These are phyloP conservation scores for Channa argus DNA, from an alignment of 2,113 vertebrate genomes.

Conservation along the genomic window DNA sequence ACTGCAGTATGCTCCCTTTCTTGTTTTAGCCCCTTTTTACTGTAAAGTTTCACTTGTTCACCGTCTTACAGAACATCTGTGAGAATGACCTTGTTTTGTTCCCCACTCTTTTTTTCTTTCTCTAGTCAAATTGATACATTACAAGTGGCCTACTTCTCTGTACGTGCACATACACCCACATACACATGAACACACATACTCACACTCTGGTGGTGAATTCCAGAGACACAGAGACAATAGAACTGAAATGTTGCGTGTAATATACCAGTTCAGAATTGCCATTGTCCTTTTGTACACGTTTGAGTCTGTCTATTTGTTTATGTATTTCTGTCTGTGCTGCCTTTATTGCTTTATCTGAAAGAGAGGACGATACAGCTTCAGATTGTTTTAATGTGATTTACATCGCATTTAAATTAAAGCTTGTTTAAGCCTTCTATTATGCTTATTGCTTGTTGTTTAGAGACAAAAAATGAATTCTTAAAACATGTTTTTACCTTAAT, in stretches of 20 bases:
- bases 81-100: slow-evolving; percentile 51
- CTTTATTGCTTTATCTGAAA: slow-evolving; percentile 4
- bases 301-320: slow-evolving; percentile 1
- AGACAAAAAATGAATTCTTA: too few relatives aligned
- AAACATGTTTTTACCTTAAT: too few relatives aligned
- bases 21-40: slow-evolving; percentile 21
- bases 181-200: neutral
- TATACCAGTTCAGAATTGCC: neutral
- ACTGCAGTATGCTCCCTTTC: too few relatives aligned
- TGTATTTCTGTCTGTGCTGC: neutral
- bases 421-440: neutral
- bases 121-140: slow-evolving; percentile 56
- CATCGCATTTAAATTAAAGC: slow-evolving; percentile 13
- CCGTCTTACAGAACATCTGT: slow-evolving; percentile 44
- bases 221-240: slow-evolving; percentile 13
- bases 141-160: slow-evolving; percentile 55
- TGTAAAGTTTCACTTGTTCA: slow-evolving; percentile 33
- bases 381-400: slow-evolving; percentile 4
- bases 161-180: neutral
- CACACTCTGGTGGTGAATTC: slow-evolving; percentile 8
- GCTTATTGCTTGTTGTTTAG: too few relatives aligned
- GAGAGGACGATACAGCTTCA: slow-evolving; percentile 8
- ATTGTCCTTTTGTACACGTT: neutral
- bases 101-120: slow-evolving; percentile 12
- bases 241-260: slow-evolving; percentile 35